Base-by-base conservation (phyloP, 2,888 invertebrate species). In the Nephrotoma appendiculata region DNA sequence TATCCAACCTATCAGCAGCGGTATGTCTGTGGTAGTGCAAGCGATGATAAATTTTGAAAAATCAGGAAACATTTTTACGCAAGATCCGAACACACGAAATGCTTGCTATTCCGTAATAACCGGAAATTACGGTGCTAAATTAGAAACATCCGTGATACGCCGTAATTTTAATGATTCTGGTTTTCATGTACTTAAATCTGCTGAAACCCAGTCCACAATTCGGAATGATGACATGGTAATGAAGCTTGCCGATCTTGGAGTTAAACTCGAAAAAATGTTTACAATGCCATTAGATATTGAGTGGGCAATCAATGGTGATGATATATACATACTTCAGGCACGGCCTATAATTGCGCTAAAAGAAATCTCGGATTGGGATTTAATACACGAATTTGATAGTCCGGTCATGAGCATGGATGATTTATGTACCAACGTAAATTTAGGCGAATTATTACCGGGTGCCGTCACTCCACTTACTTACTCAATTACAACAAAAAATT, bases 11-110 rank as follows among this genome's bases (percentile, higher is more conserved):
- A 92, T 96, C 84, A 89, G 92, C 85, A 93, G 94, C 11, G 93
- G 94, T 19, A 96, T 97, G 93, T 96, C 95, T 0, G 96, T 97
- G 6, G 96, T 96, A 41, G 92, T 98, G 1, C 97, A 98, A 90
- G 93, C 93, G 89, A 94, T 97, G 94, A 95, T 96, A 31, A 89
- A 92, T 12, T 93, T 96, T 0, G 94, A 95, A 44, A 93, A 93
- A 41, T 95, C 95, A 86, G 97, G 97, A 5, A 97, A 97, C 2
- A 91, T 97, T 90, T 97, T 97, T 91, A 96, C 97, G 0, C 93
- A 95, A 31, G 95, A 97, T 90, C 97, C 97, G 0, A 93, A 94
- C 1, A 94, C 93, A 11, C 95, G 95, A 0, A 94, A 96, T 91
- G 95, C 96, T 71, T 71, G 71, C 71, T 31, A 71, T 71, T 71